Evolutionary conservation across 2,888 invertebrate genomes (phyloP), one percentile per base, ranked within the genome.

Genomic region (Emmelina monodactyla): DNA sequence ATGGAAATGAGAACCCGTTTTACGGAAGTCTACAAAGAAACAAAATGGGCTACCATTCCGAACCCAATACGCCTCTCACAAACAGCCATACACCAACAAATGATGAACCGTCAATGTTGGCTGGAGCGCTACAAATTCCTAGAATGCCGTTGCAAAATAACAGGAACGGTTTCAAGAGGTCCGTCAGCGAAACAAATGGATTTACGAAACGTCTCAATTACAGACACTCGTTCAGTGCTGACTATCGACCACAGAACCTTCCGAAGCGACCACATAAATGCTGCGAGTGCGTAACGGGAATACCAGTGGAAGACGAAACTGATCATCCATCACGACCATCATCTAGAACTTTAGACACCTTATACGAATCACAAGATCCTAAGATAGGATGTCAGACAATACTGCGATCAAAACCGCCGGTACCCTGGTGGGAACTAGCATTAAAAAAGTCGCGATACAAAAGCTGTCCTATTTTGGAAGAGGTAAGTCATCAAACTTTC

Each of bases 371-470:
- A 38, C 75, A 83, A 58, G 86, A 88, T 57, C 83, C 86, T n/a
- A 84, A 87, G 63, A 81, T 87, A 39, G 87, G 86, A 22, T 86
- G 84, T 47, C 86, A 86, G 63, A 85, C 87, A 2, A 85, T 86
- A 25, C 63, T 87, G 32, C 69, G 87, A 22, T 80, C 84, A 37
- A 87, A 87, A 51, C 88, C 89, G 16, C 83, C 86, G 37, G 85
- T 92, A 42, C 93, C 93, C 0, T 93, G 93, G 93, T 93, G 91
- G 88, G 93, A 93, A 68, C 67, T 92, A 50, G 93, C 93, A 28
- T 89, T 91, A 33, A 85, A 87, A 49, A 87, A 89, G 46, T 87
- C 87, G 51, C 85, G 91, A 44, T 88, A 92, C 47, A 85, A 89
- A 53, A 92, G 91, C 53, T 93, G 92, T 62, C 92, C 92, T 31